Evolutionary conservation across 2,888 invertebrate genomes (phyloP), one percentile per base, ranked within the genome.

Genomic region (Diabrotica balteata): DNA sequence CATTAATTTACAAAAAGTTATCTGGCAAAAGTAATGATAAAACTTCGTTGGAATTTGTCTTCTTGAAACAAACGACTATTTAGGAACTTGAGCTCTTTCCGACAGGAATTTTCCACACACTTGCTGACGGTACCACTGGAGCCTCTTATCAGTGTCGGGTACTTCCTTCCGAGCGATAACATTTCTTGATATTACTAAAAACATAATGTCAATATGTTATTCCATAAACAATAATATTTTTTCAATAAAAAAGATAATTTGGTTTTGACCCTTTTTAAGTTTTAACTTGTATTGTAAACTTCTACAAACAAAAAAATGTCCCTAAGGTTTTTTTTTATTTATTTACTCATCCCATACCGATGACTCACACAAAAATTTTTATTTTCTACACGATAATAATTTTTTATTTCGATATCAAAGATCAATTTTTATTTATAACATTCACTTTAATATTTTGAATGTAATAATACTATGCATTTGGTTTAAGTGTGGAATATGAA

Each of bases 111-210:
- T 70, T 32, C 4, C 32, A 69, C 47, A 49, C 10, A 51, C 47
- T 59, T 7, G 17, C n/a, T 4, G 32, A 32, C 32, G 32, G 32
- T 32, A 32, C 32, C 5, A 32, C 32, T 9, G 11, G 17, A 8
- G 11, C 47, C 51, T 17, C 46, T 49, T n/a, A 8, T 65, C 73
- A 78, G 69, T 77, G 76, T 74, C 72, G 76, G 22, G 71, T 71
- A 57, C 72, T 70, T 60, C 70, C 76, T 55, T 81, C 80, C 10
- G 79, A 70, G 59, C 79, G 78, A 66, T 76, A 78, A 70, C 81
- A 81, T 71, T 80, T 82, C 72, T 81, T 82, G 55, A 80, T 80
- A 72, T 80, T 81, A 72, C 82, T 82, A 77, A 49, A 81, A 81
- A 72, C 70, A 71, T 32, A 32, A 32, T 32, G 1, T 32, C 32